A percentile compares a stretch with the other conserved stretches of the same genome.
Conservation (phyloP, 2,113 vertebrate genomes). For the Xiphias gladius region DNA sequence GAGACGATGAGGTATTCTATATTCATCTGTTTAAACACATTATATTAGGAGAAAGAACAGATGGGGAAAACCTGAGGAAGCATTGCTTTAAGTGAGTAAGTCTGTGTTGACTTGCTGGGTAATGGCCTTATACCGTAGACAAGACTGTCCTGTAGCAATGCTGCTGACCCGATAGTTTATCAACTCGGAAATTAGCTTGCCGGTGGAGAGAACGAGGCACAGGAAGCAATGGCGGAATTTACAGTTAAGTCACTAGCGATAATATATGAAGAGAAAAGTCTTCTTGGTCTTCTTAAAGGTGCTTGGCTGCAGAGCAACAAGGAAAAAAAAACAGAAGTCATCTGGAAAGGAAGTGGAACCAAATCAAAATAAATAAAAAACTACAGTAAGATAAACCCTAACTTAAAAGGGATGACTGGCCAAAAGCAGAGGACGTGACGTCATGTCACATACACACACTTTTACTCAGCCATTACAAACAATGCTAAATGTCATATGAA, state of each 20-base stretch:
- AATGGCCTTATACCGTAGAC: not conserved
- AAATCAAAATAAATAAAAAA: not conserved
- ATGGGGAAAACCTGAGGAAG: conserved; percentile 45
- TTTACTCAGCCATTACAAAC: not conserved
- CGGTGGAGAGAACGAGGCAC: conserved; percentile 10
- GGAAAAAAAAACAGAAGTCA: not conserved
- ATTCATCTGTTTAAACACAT: conserved; percentile 58
- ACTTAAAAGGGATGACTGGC: not conserved
- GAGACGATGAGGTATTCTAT: not conserved
- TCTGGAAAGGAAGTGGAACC: not conserved
- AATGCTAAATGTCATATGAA: not conserved
- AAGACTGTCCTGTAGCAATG: not conserved
- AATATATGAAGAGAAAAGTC: no score
- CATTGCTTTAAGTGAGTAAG: conserved; percentile 20
- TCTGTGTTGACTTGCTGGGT: conserved; percentile 2
- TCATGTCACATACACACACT: not conserved
- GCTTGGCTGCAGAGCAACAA: not conserved
- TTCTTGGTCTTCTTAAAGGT: conserved; percentile 11
- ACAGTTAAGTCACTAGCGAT: no score
- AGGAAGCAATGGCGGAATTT: conserved; percentile 14
- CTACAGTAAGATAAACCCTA: no score
- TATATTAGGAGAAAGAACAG: conserved; percentile 65
- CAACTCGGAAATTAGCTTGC: conserved; percentile 26
- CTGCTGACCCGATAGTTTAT: conserved; percentile 31
- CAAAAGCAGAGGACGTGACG: not conserved